Evolutionary conservation across 1,140 invertebrate genomes (phyloP).

Genomic region (Macrotrachela quadricornifera): DNA sequence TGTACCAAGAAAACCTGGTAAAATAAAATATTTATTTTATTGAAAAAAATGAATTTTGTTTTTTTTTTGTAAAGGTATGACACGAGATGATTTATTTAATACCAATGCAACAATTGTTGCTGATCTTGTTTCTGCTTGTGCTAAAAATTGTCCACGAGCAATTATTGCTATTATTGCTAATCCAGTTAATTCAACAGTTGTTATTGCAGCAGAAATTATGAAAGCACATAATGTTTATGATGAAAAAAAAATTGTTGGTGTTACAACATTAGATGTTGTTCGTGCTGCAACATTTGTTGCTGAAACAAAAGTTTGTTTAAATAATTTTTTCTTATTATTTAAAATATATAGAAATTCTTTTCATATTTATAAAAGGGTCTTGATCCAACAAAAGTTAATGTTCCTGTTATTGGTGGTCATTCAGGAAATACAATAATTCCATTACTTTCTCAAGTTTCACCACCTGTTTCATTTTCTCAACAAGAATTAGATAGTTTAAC

Average conservation of each 20-base stretch:
- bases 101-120: constrained; percentile 91
- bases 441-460: constrained; percentile 68
- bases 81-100: constrained; percentile 81
- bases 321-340: no score
- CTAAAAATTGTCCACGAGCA: constrained; percentile 67
- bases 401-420: constrained; percentile 95
- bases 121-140: constrained; percentile 55
- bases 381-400: constrained; percentile 54
- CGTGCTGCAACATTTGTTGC: constrained; percentile 80
- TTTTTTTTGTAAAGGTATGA: constrained; percentile 30
- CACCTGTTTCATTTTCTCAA: constrained; percentile 45
- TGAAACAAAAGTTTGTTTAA: constrained; percentile 23
- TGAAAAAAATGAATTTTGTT: no score
- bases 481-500: constrained; percentile 26
- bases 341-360: no score
- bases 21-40: no score
- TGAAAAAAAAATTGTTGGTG: constrained; percentile 72
- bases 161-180: constrained; percentile 88
- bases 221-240: constrained; percentile 73
- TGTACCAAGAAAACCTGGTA: constrained; percentile 70
- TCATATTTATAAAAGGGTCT: not conserved
- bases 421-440: constrained; percentile 93
- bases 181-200: constrained; percentile 78
- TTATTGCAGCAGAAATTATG: constrained; percentile 79
- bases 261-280: constrained; percentile 87